Base-by-base conservation (phyloP, 2,888 invertebrate genomes). In the Chromoteleia sp. region DNA sequence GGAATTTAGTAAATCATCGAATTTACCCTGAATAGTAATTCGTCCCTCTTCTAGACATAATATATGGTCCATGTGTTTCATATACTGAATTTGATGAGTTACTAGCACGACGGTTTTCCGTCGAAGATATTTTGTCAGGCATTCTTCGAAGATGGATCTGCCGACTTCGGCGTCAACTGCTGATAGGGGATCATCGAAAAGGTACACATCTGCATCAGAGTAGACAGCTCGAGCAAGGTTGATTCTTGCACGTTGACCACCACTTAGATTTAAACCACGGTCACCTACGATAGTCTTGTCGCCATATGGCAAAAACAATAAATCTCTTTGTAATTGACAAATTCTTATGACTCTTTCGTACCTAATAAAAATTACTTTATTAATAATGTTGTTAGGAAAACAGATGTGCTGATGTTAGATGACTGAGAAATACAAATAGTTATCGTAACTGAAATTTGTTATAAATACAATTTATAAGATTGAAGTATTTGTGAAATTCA, bases 241-340 rank as follows among this genome's bases (percentile, higher is more conserved):
- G 50, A 95, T 94, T 48, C 97, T 93, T 0, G 98, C 98, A 79
- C 97, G 95, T 91, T 98, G 98, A 1, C 97, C 96, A 88, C 94
- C 97, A 80, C 96, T 96, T 83, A 97, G 92, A 25, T 95, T 96
- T 12, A 96, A 95, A 10, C 97, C 97, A 85, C 95, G 93, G 87
- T 97, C 97, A n/a, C 97, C 97, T 1, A 97, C 96, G 50, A 96
- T 92, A 0, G 96, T 97, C 90, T 94, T 93, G 87, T 95, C 96
- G 0, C 95, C 95, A 84, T 95, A 93, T 8, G 94, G 93, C 83
- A 96, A 93, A 87, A 95, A 95, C 84, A 95, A 94, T 87, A 97
- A 94, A 89, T 97, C 97, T 88, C 94, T 94, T 86, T 94, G 94
- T 50, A 96, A 92, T 2, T 95, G 95, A 87, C 96, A 96, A 0